Evolutionary conservation across 2,888 invertebrate genomes (phyloP).

Genomic region (Tromatobia lineatoria): DNA sequence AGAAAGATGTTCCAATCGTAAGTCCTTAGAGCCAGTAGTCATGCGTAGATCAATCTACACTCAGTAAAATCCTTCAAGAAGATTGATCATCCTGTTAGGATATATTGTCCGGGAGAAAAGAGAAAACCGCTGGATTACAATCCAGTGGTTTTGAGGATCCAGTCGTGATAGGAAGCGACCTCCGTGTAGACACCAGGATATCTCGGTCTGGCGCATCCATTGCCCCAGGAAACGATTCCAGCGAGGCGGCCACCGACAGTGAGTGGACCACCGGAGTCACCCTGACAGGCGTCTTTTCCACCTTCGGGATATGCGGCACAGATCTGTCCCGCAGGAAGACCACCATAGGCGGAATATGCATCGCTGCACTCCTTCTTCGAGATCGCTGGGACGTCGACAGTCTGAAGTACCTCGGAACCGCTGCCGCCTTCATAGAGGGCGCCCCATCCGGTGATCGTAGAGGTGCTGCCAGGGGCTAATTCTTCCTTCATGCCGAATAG

Average conservation of each 20-base stretch:
- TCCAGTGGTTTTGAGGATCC: constrained; percentile 71
- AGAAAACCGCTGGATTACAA: constrained; percentile 46
- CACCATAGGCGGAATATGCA: constrained; percentile 84
- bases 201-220: constrained; percentile 86
- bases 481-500: constrained; percentile 83
- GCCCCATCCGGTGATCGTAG: constrained; percentile 78
- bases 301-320: constrained; percentile 88
- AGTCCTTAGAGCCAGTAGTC: background rate
- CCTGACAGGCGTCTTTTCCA: constrained; percentile 83
- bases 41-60: too few species aligned
- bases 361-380: constrained; percentile 85
- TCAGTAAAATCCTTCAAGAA: background rate
- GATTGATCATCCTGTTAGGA: background rate
- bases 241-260: constrained; percentile 75
- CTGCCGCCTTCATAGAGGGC: constrained; percentile 71
- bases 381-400: constrained; percentile 87
- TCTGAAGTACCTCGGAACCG: constrained; percentile 83
- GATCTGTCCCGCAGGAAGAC: constrained; percentile 84
- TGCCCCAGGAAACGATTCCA: constrained; percentile 85
- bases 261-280: constrained; percentile 78
- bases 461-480: constrained; percentile 64
- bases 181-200: constrained; percentile 86
- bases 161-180: constrained; percentile 86
- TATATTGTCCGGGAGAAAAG: background rate
- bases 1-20: background rate